Percentiles rank a stretch among this genome's conserved stretches.
phyloP scores from a whole-genome alignment of 1,140 invertebrate species.

The Magallana gigas region DNA sequence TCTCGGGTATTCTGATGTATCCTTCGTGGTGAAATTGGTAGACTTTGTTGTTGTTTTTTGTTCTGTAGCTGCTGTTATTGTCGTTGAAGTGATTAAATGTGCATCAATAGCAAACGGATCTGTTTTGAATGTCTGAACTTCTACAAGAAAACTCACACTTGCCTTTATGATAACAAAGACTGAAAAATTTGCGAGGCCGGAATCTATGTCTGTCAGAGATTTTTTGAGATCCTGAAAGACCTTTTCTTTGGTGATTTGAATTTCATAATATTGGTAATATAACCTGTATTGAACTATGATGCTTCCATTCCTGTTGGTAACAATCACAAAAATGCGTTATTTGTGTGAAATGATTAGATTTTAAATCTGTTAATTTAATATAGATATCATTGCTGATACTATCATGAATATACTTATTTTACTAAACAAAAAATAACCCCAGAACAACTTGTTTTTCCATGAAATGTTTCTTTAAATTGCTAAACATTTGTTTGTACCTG shows the following conservation, averaged over 20 bases:
- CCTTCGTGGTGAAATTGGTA: too few species aligned
- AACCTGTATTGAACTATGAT: background rate
- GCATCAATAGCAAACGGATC: background rate
- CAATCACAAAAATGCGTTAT: too few species aligned
- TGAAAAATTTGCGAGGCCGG: background rate
- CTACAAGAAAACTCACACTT: background rate
- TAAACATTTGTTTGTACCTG: background rate
- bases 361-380: too few species aligned
- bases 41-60: background rate
- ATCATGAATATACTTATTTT: too few species aligned
- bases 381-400: too few species aligned
- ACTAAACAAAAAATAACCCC: background rate
- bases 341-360: too few species aligned
- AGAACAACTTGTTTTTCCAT: too few species aligned
- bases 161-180: background rate
- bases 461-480: too few species aligned
- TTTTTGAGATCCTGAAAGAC: background rate
- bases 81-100: background rate
- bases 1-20: too few species aligned
- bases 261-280: background rate
- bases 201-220: background rate
- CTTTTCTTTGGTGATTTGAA: background rate
- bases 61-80: background rate
- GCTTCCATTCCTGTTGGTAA: background rate
- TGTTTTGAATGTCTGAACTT: background rate